Percentiles rank a stretch among this genome's conserved stretches.
These are phyloP conservation scores for Equus quagga DNA, from an alignment of 2,113 vertebrate genomes.

Conservation along the genomic window DNA sequence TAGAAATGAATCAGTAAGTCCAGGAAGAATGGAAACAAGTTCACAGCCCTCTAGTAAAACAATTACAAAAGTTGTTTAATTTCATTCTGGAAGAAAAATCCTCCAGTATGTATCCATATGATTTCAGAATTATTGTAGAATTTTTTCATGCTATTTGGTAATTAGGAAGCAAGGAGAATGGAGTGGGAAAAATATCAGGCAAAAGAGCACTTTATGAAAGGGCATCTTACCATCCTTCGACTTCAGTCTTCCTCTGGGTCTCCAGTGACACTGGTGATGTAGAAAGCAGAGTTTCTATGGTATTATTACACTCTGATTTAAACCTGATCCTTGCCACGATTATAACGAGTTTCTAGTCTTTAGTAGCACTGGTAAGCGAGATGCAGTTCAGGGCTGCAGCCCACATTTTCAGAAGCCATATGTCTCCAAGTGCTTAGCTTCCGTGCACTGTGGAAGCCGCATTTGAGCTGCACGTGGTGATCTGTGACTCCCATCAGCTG, in stretches of 20 bases:
- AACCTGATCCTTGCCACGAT: background rate
- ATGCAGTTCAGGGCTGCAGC: background rate
- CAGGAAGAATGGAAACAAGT: background rate
- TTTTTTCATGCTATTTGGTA: background rate
- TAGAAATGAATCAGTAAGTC: slow-evolving; percentile 28
- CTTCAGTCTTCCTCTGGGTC: background rate
- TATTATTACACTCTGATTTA: background rate
- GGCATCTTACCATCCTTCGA: background rate
- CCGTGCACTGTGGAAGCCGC: background rate
- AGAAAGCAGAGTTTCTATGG: background rate
- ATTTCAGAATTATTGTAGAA: background rate
- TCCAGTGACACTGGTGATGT: accelerated
- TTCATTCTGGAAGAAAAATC: background rate
- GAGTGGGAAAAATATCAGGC: background rate
- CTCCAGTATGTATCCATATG: too few species aligned
- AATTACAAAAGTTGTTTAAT: background rate
- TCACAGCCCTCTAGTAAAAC: background rate
- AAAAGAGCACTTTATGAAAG: background rate
- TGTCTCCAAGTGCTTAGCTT: background rate
- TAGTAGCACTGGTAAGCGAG: background rate
- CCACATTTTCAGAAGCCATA: background rate
- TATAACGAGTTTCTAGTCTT: background rate
- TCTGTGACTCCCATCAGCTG: accelerated
- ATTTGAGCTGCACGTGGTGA: accelerated
- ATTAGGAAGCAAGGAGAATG: background rate